Percentiles rank a stretch among this genome's conserved stretches.
Evolutionary conservation across 2,797 vertebrate genomes (phyloP).

Genomic region (Brachymystax lenok): DNA sequence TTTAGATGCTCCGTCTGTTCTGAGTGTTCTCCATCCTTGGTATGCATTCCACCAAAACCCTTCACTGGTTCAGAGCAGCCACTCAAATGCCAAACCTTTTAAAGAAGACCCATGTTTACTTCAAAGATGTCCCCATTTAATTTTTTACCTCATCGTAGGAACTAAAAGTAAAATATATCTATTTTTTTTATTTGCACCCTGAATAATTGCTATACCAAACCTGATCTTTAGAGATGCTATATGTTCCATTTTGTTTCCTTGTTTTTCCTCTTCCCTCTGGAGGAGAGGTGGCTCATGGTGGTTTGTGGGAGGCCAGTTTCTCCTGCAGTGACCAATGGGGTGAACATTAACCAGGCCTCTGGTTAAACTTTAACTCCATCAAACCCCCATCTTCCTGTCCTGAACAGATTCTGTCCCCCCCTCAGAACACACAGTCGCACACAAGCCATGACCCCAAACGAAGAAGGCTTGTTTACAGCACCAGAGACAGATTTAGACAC

Average conservation of each 20-base stretch:
- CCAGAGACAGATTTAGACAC: constrained; percentile 25
- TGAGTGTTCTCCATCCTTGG: background rate
- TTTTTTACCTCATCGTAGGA: background rate
- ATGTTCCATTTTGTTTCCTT: background rate
- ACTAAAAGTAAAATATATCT: background rate
- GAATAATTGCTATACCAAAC: background rate
- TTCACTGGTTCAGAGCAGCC: constrained; percentile 3
- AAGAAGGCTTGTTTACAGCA: background rate
- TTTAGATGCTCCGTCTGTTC: constrained; percentile 18
- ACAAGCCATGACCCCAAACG: background rate
- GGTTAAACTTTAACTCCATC: constrained; percentile 36
- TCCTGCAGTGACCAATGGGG: constrained; percentile 25
- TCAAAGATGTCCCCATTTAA: background rate
- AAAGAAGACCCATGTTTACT: background rate
- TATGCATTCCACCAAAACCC: constrained; percentile 9
- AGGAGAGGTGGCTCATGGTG: background rate
- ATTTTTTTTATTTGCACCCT: background rate
- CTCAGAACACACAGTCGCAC: constrained; percentile 8
- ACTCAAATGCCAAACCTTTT: constrained; percentile 3
- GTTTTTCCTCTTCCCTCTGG: background rate
- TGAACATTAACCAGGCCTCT: constrained; percentile 26
- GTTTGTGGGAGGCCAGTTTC: constrained; percentile 21
- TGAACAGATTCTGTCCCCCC: background rate
- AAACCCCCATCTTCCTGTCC: constrained; percentile 8
- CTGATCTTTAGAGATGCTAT: background rate